A percentile compares a stretch with the other conserved stretches of the same genome.
Evolutionary conservation across 2,888 invertebrate genomes (phyloP).

Genomic region (Smittia aterrima): DNA sequence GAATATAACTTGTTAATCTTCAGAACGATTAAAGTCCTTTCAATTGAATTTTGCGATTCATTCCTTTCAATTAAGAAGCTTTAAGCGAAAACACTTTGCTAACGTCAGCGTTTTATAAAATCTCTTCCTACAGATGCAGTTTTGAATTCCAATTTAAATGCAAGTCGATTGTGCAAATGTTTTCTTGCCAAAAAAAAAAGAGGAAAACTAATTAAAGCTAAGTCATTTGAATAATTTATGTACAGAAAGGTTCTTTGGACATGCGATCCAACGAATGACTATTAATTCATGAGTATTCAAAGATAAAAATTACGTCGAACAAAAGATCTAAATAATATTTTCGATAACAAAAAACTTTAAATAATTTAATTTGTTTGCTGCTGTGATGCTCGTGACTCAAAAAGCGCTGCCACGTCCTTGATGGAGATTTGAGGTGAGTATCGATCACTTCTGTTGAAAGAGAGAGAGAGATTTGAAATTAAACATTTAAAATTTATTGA

Average conservation of each 20-base stretch:
- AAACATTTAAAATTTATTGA: neutral
- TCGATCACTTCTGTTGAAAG: conserved; percentile 18
- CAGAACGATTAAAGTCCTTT: too few species aligned
- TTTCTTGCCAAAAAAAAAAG: neutral
- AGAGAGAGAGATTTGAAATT: neutral
- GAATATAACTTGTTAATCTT: too few species aligned
- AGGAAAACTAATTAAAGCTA: neutral
- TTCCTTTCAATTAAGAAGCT: neutral
- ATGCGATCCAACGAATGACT: neutral
- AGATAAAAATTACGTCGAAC: neutral
- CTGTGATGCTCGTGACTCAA: conserved; percentile 65
- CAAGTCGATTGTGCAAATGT: conserved; percentile 3
- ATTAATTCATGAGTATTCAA: neutral
- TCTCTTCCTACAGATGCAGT: neutral
- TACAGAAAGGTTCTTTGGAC: neutral
- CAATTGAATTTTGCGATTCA: too few species aligned
- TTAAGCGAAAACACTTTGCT: neutral
- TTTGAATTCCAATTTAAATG: neutral
- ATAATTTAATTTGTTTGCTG: conserved; percentile 33
- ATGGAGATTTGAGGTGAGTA: conserved; percentile 70
- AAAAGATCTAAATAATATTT: neutral
- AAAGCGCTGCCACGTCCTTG: conserved; percentile 78
- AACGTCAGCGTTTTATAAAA: neutral
- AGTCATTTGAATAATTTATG: neutral
- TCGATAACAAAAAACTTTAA: conserved; percentile 3